Conservation (phyloP, 1,140 invertebrate species). For the Bombus impatiens region DNA sequence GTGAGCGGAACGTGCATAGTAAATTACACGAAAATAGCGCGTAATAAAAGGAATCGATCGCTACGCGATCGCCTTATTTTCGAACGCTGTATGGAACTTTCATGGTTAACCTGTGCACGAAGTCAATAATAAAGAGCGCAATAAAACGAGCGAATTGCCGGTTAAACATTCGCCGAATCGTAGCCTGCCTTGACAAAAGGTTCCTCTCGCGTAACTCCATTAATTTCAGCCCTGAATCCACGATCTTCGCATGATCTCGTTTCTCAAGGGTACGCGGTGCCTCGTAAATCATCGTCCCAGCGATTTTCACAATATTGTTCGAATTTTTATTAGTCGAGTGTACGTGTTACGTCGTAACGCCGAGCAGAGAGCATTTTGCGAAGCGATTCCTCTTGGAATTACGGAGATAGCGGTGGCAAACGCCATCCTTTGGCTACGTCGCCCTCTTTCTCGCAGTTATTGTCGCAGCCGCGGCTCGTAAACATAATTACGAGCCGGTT, state of each 20-base stretch:
- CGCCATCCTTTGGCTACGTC: constrained; percentile 19
- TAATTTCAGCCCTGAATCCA: constrained; percentile 10
- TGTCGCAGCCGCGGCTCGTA: constrained; percentile 68
- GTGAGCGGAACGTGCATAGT: background rate
- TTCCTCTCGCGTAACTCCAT: background rate
- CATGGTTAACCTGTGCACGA: background rate
- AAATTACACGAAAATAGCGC: background rate
- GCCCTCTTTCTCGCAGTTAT: constrained; percentile 56
- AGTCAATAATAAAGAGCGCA: constrained; percentile 2
- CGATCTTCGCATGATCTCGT: background rate
- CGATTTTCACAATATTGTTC: constrained; percentile 13
- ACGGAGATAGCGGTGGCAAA: background rate
- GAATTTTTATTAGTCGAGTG: constrained; percentile 41
- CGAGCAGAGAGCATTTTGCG: background rate
- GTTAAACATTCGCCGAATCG: constrained; percentile 4
- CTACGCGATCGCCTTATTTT: background rate
- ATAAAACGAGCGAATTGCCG: constrained; percentile 29
- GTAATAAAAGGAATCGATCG: constrained; percentile 11
- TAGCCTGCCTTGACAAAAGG: constrained; percentile 2
- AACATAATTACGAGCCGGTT: constrained; percentile 68
- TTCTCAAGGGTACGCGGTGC: background rate
- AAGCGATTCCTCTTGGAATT: background rate
- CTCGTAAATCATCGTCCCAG: constrained; percentile 7
- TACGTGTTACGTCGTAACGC: background rate
- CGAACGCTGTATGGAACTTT: background rate